Conservation (phyloP, 1,140 invertebrate species). For the Eumeta japonica region DNA sequence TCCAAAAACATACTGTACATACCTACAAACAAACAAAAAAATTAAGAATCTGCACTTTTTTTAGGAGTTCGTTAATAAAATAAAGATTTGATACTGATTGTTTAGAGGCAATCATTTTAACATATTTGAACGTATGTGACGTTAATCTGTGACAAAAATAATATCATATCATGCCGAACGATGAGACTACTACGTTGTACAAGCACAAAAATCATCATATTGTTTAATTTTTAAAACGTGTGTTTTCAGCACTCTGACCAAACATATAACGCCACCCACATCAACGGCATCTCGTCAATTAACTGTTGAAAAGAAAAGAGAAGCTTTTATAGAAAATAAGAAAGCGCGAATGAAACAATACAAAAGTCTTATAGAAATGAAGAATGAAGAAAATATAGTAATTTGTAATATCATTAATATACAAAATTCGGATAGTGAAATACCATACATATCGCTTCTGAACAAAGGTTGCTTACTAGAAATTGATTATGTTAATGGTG, state of each 20-base stretch:
- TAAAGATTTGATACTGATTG: too few relatives aligned
- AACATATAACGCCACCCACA: slow-evolving; percentile 53
- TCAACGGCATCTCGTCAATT: slow-evolving; percentile 27
- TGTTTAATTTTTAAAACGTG: slow-evolving; percentile 6
- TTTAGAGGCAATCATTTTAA: background rate
- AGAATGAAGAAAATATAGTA: slow-evolving; percentile 35
- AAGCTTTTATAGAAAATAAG: slow-evolving; percentile 36
- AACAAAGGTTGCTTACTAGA: slow-evolving; percentile 36
- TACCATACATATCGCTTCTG: slow-evolving; percentile 45
- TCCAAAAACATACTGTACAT: too few relatives aligned
- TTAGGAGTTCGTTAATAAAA: too few relatives aligned
- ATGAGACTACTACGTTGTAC: background rate
- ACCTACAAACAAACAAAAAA: too few relatives aligned
- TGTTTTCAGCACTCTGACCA: slow-evolving; percentile 44
- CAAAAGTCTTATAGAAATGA: slow-evolving; percentile 36
- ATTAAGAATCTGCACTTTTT: too few relatives aligned
- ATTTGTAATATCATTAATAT: slow-evolving; percentile 25
- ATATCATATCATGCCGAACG: background rate
- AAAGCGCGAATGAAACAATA: slow-evolving; percentile 47
- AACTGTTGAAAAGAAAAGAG: slow-evolving; percentile 25
- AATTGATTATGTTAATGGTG: slow-evolving; percentile 34
- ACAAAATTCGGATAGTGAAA: slow-evolving; percentile 44
- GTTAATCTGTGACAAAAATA: too few relatives aligned
- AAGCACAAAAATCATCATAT: background rate
- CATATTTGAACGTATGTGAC: background rate